phyloP scores from a whole-genome alignment of 1,140 invertebrate genomes.

The Octopus sinensis region DNA sequence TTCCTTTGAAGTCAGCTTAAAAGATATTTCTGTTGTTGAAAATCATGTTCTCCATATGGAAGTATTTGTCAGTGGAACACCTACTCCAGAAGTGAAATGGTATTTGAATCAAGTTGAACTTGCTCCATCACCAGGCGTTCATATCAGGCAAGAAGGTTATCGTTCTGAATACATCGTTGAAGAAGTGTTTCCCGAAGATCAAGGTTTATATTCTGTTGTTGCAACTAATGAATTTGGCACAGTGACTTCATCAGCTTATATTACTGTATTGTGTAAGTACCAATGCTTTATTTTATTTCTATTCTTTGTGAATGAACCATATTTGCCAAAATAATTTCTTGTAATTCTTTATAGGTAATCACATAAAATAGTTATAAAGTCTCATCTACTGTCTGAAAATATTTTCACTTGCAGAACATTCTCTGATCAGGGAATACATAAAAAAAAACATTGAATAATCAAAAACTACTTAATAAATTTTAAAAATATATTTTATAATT shows the following conservation, averaged over 20 bases:
- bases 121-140: constrained; percentile 42
- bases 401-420: no score
- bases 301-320: neutral
- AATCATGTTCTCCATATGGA: constrained; percentile 41
- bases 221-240: constrained; percentile 49
- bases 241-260: constrained; percentile 45
- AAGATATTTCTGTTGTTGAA: constrained; percentile 48
- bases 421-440: no score
- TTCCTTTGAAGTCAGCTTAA: constrained; percentile 44
- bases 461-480: no score
- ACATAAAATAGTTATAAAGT: neutral
- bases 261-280: constrained; percentile 52
- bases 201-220: constrained; percentile 53
- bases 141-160: constrained; percentile 42
- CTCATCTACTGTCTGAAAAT: no score
- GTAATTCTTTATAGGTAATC: neutral
- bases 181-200: constrained; percentile 52
- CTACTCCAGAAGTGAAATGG: constrained; percentile 49
- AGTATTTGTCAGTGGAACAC: constrained; percentile 42
- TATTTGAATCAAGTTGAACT: constrained; percentile 49
- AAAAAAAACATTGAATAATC: no score
- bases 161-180: constrained; percentile 44
- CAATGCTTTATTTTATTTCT: neutral
- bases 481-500: no score
- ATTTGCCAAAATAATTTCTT: no score